Evolutionary conservation across 2,113 vertebrate genomes (phyloP).

Genomic region (Planiliza haematocheilus): DNA sequence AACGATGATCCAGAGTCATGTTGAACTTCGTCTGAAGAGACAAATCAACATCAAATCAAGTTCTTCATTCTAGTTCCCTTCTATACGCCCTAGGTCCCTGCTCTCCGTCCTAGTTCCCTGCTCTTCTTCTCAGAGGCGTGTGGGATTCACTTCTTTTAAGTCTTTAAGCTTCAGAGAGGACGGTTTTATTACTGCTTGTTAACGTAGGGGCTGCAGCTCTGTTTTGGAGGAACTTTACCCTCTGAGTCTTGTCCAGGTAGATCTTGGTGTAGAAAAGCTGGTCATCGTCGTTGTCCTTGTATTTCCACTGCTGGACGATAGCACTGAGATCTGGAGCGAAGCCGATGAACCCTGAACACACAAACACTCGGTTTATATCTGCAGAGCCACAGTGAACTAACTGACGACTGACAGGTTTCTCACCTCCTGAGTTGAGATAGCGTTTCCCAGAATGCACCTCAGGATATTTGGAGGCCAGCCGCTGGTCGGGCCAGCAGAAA

Average conservation of each 20-base stretch:
- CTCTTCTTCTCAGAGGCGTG: too few species aligned
- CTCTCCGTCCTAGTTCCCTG: too few species aligned
- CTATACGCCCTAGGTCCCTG: too few species aligned
- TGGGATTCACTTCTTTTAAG: too few species aligned
- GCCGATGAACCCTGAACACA: constrained; percentile 67
- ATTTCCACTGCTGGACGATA: constrained; percentile 75
- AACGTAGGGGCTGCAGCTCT: too few species aligned
- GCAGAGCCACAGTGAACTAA: too few species aligned
- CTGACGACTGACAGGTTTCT: background rate
- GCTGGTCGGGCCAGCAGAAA: constrained; percentile 78
- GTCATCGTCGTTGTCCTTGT: constrained; percentile 75
- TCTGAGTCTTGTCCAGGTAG: constrained; percentile 71
- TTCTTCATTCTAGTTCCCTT: too few species aligned
- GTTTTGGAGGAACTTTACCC: constrained; percentile 44
- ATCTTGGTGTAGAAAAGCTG: constrained; percentile 77
- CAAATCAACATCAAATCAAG: background rate
- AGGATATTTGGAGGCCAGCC: constrained; percentile 71
- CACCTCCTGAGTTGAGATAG: constrained; percentile 79
- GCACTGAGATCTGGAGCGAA: constrained; percentile 53
- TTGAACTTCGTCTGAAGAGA: constrained; percentile 70
- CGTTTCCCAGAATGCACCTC: constrained; percentile 77
- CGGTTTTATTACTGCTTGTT: too few species aligned
- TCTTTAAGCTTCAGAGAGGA: too few species aligned
- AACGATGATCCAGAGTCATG: constrained; percentile 75
- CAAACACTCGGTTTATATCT: background rate